Percentiles rank a stretch among this genome's conserved stretches.
Conservation (phyloP, 2,888 invertebrate genomes). For the Hyppa rectilinea region DNA sequence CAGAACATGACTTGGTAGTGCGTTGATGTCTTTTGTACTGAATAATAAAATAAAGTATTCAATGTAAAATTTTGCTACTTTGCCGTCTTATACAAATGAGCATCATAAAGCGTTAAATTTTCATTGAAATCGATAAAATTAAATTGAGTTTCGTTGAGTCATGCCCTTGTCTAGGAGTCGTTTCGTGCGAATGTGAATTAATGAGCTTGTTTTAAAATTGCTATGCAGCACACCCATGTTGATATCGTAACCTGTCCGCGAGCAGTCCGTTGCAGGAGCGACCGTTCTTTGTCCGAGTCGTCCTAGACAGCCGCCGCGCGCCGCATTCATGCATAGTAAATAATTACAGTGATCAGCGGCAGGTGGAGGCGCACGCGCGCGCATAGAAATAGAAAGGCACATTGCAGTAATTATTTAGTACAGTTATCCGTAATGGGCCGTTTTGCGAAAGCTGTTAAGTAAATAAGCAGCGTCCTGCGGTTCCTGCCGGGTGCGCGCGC, state of each 20-base stretch:
- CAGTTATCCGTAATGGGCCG: slow-evolving; percentile 90
- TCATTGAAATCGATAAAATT: slow-evolving; percentile 59
- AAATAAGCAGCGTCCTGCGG: slow-evolving; percentile 88
- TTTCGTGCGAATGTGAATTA: slow-evolving; percentile 81
- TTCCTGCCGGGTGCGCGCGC: slow-evolving; percentile 82
- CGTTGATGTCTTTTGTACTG: slow-evolving; percentile 73
- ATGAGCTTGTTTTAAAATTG: slow-evolving; percentile 84
- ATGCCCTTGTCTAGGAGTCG: slow-evolving; percentile 76
- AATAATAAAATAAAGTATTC: slow-evolving; percentile 26
- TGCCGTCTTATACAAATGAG: slow-evolving; percentile 25
- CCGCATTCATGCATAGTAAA: slow-evolving; percentile 90
- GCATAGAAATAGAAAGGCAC: slow-evolving; percentile 91
- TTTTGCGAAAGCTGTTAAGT: slow-evolving; percentile 90
- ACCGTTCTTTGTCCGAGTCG: slow-evolving; percentile 89
- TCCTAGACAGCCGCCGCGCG: slow-evolving; percentile 86
- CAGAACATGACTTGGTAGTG: slow-evolving; percentile 30
- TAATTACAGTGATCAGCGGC: slow-evolving; percentile 90
- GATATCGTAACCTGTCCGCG: slow-evolving; percentile 85
- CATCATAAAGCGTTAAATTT: slow-evolving; percentile 49
- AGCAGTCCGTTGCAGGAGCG: slow-evolving; percentile 79
- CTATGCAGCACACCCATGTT: slow-evolving; percentile 84
- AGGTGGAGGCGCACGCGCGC: slow-evolving; percentile 88
- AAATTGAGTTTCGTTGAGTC: slow-evolving; percentile 68
- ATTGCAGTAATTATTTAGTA: slow-evolving; percentile 91
- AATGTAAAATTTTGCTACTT: slow-evolving; percentile 12